Conservation (phyloP, 2,113 vertebrate genomes). For the Cheilinus undulatus region DNA sequence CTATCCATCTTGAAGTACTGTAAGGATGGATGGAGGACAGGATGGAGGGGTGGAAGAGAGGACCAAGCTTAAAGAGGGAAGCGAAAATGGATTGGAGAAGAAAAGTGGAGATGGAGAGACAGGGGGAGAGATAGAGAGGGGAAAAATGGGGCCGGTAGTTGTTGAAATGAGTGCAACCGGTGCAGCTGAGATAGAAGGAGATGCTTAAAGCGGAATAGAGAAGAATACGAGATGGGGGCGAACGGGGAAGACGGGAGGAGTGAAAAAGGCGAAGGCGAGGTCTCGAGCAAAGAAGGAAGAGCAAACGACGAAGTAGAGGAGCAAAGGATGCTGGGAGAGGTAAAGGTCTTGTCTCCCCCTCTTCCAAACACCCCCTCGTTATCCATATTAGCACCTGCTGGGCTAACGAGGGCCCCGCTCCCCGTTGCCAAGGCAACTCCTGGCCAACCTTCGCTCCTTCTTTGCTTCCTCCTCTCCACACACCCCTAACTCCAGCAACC, state of each 20-base stretch:
- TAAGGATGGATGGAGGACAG: constrained; percentile 67
- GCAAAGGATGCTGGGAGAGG: constrained; percentile 68
- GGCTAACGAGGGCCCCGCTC: constrained; percentile 82
- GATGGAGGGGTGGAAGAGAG: constrained; percentile 61
- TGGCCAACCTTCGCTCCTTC: constrained; percentile 74
- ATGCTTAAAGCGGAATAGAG: constrained; percentile 58
- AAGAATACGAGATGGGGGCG: constrained; percentile 21
- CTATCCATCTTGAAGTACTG: constrained; percentile 64
- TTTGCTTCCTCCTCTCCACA: constrained; percentile 52
- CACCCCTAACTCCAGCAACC: constrained; percentile 61
- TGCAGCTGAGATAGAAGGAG: constrained; percentile 72
- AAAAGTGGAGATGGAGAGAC: constrained; percentile 61
- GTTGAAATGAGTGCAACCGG: constrained; percentile 72
- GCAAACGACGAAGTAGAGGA: constrained; percentile 2
- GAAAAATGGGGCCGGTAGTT: constrained; percentile 58
- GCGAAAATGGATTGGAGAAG: constrained; percentile 60
- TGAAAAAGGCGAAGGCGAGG: constrained; percentile 10
- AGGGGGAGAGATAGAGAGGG: not conserved
- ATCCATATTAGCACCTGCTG: constrained; percentile 87
- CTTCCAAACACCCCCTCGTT: constrained; percentile 75
- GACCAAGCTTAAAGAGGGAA: constrained; percentile 54
- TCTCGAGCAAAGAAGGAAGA: constrained; percentile 18
- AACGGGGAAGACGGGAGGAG: constrained; percentile 13
- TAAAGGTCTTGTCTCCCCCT: constrained; percentile 50
- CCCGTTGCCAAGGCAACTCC: constrained; percentile 79